Base-by-base conservation (phyloP, 2,888 invertebrate species). In the Platyscelio sp. region DNA sequence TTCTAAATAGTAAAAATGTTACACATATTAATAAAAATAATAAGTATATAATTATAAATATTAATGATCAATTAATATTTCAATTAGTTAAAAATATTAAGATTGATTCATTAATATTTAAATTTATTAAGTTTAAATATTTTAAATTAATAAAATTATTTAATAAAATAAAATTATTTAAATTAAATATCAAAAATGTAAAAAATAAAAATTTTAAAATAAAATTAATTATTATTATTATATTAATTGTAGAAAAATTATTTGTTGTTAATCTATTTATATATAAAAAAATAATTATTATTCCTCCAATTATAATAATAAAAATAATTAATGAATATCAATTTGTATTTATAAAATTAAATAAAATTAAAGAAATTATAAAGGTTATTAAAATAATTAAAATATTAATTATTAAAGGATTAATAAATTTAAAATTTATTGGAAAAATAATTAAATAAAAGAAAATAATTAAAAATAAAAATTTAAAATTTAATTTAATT, bases 221-320 rank as follows among this genome's bases (percentile, higher is more conserved):
- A 46, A 46, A 46, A 24, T 24, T 24, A 24, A 24, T 6, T 11
- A 51, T 51, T 24, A 24, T 27, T 68, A 67, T 63, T 61, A 38
- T 85, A 80, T 63, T 71, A 81, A 54, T 56, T 61, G 67, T 58
- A 56, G 43, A 68, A n/a, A n/a, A n/a, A 70, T 82, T 72, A 68
- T 68, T 63, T 13, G 63, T 61, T 90, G 9, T 33, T 33, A 90
- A 79, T 72, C 95, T 96, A 77, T 95, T 95, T 2, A 96, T 95
- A 93, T 96, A 96, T 93, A 96, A 94, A 94, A 96, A 96, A 94
- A 96, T 88, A 9, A 96, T 94, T 94, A 96, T 88, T 94, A 96
- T 93, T 18, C 96, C 96, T 22, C 96, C 95, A 92, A 96, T 90
- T 92, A 96, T 95, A 89, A 95, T 94, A 94, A 96, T 90, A 91